Evolutionary conservation across 2,113 vertebrate genomes (phyloP).

Genomic region (Ptilonorhynchus violaceus): DNA sequence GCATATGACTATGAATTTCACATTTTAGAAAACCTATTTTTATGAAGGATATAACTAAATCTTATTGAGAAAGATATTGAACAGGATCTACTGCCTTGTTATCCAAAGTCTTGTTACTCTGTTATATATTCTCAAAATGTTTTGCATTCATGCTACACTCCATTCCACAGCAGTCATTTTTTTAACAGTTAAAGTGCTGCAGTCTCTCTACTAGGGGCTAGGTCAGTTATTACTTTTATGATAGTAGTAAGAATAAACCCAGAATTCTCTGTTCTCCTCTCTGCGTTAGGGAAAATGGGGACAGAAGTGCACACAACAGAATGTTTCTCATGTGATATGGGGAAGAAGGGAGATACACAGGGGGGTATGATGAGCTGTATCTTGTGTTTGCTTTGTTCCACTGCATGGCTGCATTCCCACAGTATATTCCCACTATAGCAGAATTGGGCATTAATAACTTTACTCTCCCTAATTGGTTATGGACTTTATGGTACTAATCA

Average conservation of each 20-base stretch:
- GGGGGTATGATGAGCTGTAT: accelerated
- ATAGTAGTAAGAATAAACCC: neutral
- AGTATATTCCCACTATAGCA: neutral
- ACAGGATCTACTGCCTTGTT: neutral
- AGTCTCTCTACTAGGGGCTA: neutral
- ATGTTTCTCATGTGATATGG: neutral
- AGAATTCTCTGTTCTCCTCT: neutral
- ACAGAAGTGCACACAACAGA: neutral
- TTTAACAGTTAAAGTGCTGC: neutral
- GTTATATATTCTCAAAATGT: neutral
- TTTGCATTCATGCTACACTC: neutral
- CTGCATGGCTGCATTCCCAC: neutral
- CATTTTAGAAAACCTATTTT: neutral
- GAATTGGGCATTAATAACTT: constrained; percentile 53
- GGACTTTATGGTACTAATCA: constrained; percentile 50
- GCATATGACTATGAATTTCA: neutral
- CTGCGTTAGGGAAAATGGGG: neutral
- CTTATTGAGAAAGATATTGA: neutral
- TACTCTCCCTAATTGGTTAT: constrained; percentile 55
- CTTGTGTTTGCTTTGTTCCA: neutral
- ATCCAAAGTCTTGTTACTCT: neutral
- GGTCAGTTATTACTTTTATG: neutral
- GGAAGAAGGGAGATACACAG: neutral
- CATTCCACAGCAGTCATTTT: neutral
- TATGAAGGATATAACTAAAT: neutral